Evolutionary conservation across 2,113 vertebrate species (phyloP), one percentile per base, ranked within the genome.

Genomic region (Pituophis catenifer): DNA sequence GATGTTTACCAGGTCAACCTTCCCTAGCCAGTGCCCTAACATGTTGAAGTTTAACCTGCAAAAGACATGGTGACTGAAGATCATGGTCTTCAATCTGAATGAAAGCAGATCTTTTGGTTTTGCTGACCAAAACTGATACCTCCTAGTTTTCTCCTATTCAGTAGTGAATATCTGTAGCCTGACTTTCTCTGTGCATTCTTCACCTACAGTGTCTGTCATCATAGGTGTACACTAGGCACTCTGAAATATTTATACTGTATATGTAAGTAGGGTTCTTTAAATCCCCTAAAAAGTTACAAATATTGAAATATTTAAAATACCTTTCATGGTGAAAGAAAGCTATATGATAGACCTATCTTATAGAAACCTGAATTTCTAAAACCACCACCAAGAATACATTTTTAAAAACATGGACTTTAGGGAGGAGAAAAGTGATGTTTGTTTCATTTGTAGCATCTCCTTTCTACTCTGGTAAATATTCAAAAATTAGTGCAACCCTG

Each of bases 311-410:
- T 81, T 81, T 54, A 88, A 91, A 7, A 53, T 50, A 29, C 1
- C 2, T 55, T 55, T 53, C 59, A 88, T 29, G 24, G 59, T 94
- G 10, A 24, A n/a, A 52, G 44, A 91, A 50, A 86, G 90, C 92
- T 89, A 93, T 86, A 85, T 48, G 81, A 23, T 52, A 89, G 33
- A 70, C 11, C 59, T 19, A 94, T 94, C 93, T 96, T 93, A 93
- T 19, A 85, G 89, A 90, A 90, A 86, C 8, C 75, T 65, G 90
- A 12, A 95, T 88, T 91, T 91, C 81, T 93, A 48, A 55, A 92
- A 38, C n/a, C 17, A 81, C 29, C 17, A 44, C 33, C 75, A 48
- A n/a, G 15, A 92, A 92, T 50, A 8, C 6, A 54, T 55, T 17
- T 89, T n/a, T 81, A 85, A 54, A 50, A 53, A 52, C n/a, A 85